Base-by-base conservation (phyloP, 1,140 invertebrate species). In the Heliconius hermathena region DNA sequence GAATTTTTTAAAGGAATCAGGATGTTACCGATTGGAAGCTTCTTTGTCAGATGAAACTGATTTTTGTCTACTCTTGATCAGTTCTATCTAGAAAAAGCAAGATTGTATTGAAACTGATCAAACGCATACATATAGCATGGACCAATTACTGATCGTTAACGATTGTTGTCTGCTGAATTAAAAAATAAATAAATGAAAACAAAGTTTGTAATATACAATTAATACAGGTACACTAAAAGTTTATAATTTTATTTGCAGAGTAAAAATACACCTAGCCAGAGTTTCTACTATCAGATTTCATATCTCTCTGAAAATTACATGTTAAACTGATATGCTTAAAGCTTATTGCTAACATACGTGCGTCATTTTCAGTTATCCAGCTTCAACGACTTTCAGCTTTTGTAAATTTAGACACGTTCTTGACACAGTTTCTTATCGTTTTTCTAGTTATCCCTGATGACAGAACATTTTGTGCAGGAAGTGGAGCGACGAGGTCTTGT, bases 341-440 rank as follows among this genome's bases (percentile, higher is more conserved):
- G 29, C 22, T 57, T 78, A 26, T 22, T 52, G 57, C 73, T 70
- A 71, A 54, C 54, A 74, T 41, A 36, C 60, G 60, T 74, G 26
- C 60, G 60, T 33, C 33, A 49, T n/a, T 33, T 49, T 41, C 70
- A 66, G 60, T 57, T 54, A 76, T 60, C 46, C 73, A 74, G 76
- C 60, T 66, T 66, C 60, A n/a, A 79, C 74, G 77, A 71, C 76
- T 74, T 70, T 81, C 78, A 78, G 73, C 52, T 80, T 81, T 70
- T 80, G 46, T 81, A 82, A 84, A 78, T 82, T 82, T 76, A 83
- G 82, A 85, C 33, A 57, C 70, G 78, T 73, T 83, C 88, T 87
- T 90, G 88, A 88, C 89, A 89, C 77, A 85, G 78, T 86, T 90
- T 84, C 73, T 84, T 88, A 85, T 86, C 84, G 71, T 81, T 83